Conservation (phyloP, 2,888 invertebrate genomes). For the Heterodera filipjevi region DNA sequence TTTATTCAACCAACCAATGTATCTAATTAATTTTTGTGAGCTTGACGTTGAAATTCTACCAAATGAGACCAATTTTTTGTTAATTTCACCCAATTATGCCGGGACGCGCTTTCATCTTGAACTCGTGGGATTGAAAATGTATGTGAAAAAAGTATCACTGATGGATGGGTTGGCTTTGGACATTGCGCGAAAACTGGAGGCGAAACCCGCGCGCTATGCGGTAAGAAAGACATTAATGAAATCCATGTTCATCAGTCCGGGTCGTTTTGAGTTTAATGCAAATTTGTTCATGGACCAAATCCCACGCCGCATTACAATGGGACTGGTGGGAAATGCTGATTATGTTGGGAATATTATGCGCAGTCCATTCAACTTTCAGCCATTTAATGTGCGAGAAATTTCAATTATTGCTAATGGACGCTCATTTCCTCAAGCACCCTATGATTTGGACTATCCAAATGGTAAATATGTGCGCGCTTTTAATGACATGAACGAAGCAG, state of each 20-base stretch:
- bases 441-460: slow-evolving; percentile 8
- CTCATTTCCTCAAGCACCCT: not conserved
- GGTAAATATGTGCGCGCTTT: slow-evolving; percentile 13
- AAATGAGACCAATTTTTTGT: slow-evolving; percentile 5
- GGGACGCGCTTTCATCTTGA: slow-evolving; percentile 11
- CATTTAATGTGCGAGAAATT: not conserved
- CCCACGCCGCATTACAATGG: not conserved
- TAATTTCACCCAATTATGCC: not conserved
- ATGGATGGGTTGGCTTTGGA: not conserved
- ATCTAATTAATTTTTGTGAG: slow-evolving; percentile 18
- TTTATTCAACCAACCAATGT: slow-evolving; percentile 14
- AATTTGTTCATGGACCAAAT: slow-evolving; percentile 23
- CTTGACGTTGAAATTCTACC: slow-evolving; percentile 14
- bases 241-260: not conserved
- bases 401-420: too few species aligned
- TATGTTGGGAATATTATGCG: slow-evolving; percentile 11
- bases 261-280: slow-evolving; percentile 21
- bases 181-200: slow-evolving; percentile 11
- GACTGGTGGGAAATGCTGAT: not conserved
- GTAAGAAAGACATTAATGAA: slow-evolving; percentile 21
- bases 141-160: not conserved
- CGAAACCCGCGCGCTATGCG: slow-evolving; percentile 6
- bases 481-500: slow-evolving; percentile 18
- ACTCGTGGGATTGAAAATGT: not conserved
- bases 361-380: slow-evolving; percentile 22